Evolutionary conservation across 2,113 vertebrate species (phyloP), one percentile per base, ranked within the genome.

Genomic region (Amblyopsis rosae): DNA sequence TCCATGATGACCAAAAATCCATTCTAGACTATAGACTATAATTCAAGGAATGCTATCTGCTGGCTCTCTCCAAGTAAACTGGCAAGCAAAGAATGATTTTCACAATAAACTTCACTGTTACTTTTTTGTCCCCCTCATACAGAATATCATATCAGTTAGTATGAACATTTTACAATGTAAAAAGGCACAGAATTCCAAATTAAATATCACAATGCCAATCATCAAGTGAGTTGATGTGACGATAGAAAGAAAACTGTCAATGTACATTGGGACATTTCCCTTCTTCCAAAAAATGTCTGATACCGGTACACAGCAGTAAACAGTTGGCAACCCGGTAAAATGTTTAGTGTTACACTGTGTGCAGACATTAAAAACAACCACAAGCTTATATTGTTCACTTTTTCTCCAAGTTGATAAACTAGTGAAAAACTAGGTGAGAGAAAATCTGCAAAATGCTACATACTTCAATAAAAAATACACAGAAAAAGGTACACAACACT

Each of bases 221-320:
- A 8, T 41, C 35, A 41, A 41, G 35, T 41, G 35, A 41, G 35
- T 41, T 7, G 6, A 41, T 7, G 35, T 41, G 51, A 79, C 84
- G 69, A 69, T 32, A 53, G 65, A 59, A 41, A 8, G 56, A 58
- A 65, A 82, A 81, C 74, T 62, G 85, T 59, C 85, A 86, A 84
- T 83, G 85, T 82, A 1, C 78, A 82, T 32, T 12, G 13, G 3
- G 35, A 10, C 11, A 70, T 17, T 11, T 9, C 61, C 26, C 2
- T 11, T 46, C 49, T 11, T 1, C 70, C 12, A 54, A 3, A 33
- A 1, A 5, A 26, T 46, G 6, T 6, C 17, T n/a, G 33, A 26
- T 26, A 26, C 26, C 26, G 26, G 2, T 19, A 59, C 48, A 11
- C 4, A 16, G n/a, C n/a, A 56, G 16, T 1, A 17, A 3, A 59